phyloP scores from a whole-genome alignment of 2,888 invertebrate species.

The Pandemis corylana region DNA sequence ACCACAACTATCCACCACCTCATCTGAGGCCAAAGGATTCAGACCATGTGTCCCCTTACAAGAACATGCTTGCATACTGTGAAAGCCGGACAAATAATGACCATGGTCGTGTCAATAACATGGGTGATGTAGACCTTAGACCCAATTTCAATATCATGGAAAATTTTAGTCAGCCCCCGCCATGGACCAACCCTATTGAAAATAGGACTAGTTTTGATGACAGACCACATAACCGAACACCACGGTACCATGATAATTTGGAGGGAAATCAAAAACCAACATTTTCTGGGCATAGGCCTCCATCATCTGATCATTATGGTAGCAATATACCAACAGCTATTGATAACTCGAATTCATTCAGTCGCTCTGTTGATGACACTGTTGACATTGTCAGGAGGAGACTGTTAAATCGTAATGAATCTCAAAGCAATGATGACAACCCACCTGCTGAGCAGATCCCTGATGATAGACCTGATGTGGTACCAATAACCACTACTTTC shows the following conservation, averaged over 20 bases:
- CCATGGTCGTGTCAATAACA: slow-evolving; percentile 60
- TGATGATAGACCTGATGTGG: slow-evolving; percentile 48
- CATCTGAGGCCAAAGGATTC: slow-evolving; percentile 52
- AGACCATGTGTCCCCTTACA: slow-evolving; percentile 47
- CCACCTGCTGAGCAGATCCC: slow-evolving; percentile 49
- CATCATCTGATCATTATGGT: slow-evolving; percentile 77
- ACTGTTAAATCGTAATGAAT: slow-evolving; percentile 69
- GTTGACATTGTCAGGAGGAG: slow-evolving; percentile 75
- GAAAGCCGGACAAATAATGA: slow-evolving; percentile 48
- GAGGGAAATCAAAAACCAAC: slow-evolving; percentile 57
- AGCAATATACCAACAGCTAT: slow-evolving; percentile 61
- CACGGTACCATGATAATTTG: slow-evolving; percentile 51
- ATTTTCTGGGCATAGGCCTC: slow-evolving; percentile 75
- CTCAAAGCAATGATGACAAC: slow-evolving; percentile 53
- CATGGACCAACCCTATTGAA: slow-evolving; percentile 59
- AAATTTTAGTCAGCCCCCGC: slow-evolving; percentile 47
- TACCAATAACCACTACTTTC: slow-evolving; percentile 45
- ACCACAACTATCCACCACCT: slow-evolving; percentile 51
- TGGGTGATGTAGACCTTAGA: slow-evolving; percentile 74
- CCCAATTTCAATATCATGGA: slow-evolving; percentile 47
- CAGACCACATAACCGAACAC: slow-evolving; percentile 52
- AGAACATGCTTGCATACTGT: slow-evolving; percentile 50
- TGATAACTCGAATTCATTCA: slow-evolving; percentile 73
- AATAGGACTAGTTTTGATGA: slow-evolving; percentile 56
- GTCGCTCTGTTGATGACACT: slow-evolving; percentile 76